Evolutionary conservation across 2,113 vertebrate genomes (phyloP).

Genomic region (Chloroceryle aenea): DNA sequence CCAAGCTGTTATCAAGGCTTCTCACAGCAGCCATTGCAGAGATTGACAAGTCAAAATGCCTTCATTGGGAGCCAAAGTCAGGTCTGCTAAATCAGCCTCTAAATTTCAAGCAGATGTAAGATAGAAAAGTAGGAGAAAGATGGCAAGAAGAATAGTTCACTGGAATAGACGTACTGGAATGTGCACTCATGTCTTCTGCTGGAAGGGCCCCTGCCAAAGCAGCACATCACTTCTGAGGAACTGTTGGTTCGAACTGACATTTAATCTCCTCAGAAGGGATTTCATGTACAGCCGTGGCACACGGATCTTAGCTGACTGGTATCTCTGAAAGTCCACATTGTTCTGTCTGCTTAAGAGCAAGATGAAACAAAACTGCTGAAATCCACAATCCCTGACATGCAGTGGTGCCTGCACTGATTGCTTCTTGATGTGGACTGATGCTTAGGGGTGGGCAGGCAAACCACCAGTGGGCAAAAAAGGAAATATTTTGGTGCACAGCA

Average conservation of each 20-base stretch:
- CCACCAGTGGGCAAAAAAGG: not conserved
- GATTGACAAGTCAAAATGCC: not conserved
- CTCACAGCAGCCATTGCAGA: not conserved
- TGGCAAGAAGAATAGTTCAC: not conserved
- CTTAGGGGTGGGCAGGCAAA: not conserved
- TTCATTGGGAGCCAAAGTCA: not conserved
- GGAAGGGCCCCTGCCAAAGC: not conserved
- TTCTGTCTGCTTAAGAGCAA: not conserved
- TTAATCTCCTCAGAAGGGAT: not conserved
- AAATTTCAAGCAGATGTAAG: slow-evolving; percentile 32
- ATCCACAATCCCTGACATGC: not conserved
- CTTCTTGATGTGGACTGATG: not conserved
- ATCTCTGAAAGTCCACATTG: not conserved
- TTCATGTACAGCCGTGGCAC: not conserved
- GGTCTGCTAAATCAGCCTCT: slow-evolving; percentile 4
- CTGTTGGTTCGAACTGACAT: not conserved
- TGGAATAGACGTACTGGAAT: not conserved
- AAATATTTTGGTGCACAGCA: not conserved
- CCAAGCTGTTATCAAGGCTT: not conserved
- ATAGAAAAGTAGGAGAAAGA: not conserved
- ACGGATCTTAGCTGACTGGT: not conserved
- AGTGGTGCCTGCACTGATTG: not conserved
- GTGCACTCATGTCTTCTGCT: not conserved
- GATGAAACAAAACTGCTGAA: not conserved
- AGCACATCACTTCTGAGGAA: not conserved